Conservation (phyloP, 1,140 invertebrate species). For the Ceratosolen fusciceps region DNA sequence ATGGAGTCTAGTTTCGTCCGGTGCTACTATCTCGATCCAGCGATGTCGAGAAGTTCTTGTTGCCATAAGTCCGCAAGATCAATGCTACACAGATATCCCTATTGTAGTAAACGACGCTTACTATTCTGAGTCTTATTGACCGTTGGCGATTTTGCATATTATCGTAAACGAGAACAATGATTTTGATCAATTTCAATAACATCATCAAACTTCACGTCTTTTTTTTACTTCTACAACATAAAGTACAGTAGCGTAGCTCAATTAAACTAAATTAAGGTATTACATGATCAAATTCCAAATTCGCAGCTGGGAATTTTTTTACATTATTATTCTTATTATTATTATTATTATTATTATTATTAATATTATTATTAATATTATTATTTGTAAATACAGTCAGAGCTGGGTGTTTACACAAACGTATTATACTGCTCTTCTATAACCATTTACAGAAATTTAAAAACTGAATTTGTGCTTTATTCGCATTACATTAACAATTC, state of each 20-base stretch:
- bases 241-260: neutral
- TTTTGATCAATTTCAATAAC: constrained; percentile 2
- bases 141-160: constrained; percentile 32
- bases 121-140: constrained; percentile 40
- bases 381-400: neutral
- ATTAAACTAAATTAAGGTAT: constrained; percentile 23
- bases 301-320: constrained; percentile 26
- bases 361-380: neutral
- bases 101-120: constrained; percentile 34
- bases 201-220: constrained; percentile 11
- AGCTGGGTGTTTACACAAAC: too few relatives aligned
- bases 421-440: too few relatives aligned
- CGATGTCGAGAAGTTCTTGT: too few relatives aligned
- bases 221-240: constrained; percentile 28
- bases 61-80: too few relatives aligned
- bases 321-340: too few relatives aligned
- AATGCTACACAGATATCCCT: too few relatives aligned
- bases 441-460: too few relatives aligned
- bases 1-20: too few relatives aligned
- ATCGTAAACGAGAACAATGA: constrained; percentile 22
- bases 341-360: constrained; percentile 13
- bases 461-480: constrained; percentile 22
- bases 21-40: too few relatives aligned
- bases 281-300: constrained; percentile 24
- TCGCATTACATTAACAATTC: constrained; percentile 21